Percentiles rank a stretch among this genome's conserved stretches.
These are phyloP conservation scores for Cheilosia grossa DNA, from an alignment of 2,888 invertebrate genomes.

Conservation along the genomic window DNA sequence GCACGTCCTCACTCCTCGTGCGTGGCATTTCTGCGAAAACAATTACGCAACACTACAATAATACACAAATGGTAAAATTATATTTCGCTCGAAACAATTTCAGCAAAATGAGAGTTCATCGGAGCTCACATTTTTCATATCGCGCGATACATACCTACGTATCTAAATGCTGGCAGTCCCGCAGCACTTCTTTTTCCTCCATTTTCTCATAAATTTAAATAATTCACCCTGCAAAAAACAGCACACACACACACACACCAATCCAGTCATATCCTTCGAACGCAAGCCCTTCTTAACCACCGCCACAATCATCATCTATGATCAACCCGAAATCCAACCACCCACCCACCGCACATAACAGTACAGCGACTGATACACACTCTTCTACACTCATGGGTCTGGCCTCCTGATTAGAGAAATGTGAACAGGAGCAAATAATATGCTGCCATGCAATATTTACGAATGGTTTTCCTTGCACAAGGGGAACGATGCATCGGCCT, in stretches of 20 bases:
- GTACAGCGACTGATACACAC: not conserved
- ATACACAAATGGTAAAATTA: constrained; percentile 59
- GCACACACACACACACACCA: constrained; percentile 7
- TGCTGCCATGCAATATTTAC: constrained; percentile 63
- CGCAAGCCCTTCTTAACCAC: not conserved
- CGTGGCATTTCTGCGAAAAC: constrained; percentile 27
- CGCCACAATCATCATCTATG: constrained; percentile 33
- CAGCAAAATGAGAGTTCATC: constrained; percentile 68
- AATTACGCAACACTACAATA: constrained; percentile 60
- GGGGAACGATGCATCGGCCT: not conserved
- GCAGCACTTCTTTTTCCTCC: constrained; percentile 32
- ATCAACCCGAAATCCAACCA: constrained; percentile 4
- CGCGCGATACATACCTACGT: not conserved
- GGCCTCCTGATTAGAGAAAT: constrained; percentile 69
- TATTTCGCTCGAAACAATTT: constrained; percentile 67
- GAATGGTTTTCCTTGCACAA: constrained; percentile 27
- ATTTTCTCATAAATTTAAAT: constrained; percentile 48
- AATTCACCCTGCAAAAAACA: constrained; percentile 55
- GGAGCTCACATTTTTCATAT: constrained; percentile 65
- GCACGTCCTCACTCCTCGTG: not conserved
- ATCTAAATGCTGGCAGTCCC: not conserved
- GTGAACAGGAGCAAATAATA: constrained; percentile 71
- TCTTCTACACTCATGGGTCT: not conserved
- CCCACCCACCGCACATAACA: constrained; percentile 11
- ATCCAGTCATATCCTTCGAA: constrained; percentile 31